phyloP scores from a whole-genome alignment of 2,888 invertebrate species.

The Liopterus haemorrhoidalis region DNA sequence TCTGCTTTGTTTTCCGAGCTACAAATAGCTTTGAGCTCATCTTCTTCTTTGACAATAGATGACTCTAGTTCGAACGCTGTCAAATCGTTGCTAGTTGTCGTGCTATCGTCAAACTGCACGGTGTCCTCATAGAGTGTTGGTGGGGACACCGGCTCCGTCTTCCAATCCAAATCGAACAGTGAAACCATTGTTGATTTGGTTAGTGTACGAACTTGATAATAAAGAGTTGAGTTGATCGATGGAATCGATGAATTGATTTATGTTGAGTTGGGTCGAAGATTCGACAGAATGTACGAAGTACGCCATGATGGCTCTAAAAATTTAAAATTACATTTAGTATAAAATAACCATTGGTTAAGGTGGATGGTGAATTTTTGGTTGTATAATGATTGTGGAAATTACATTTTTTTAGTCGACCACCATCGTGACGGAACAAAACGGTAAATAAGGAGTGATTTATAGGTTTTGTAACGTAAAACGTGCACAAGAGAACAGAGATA shows the following conservation, averaged over 20 bases:
- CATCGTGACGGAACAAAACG: no score
- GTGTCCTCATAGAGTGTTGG: slow-evolving; percentile 42
- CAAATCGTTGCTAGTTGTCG: slow-evolving; percentile 9
- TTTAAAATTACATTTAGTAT: slow-evolving; percentile 31
- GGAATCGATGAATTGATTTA: slow-evolving; percentile 36
- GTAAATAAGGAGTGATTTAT: no score
- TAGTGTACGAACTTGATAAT: slow-evolving; percentile 3
- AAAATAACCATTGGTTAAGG: background rate
- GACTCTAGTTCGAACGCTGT: slow-evolving; percentile 17
- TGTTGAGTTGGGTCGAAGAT: slow-evolving; percentile 53
- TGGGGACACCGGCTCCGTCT: slow-evolving; percentile 52
- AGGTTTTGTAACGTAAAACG: no score
- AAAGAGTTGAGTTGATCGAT: slow-evolving; percentile 29
- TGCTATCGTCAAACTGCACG: slow-evolving; percentile 21
- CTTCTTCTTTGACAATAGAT: slow-evolving; percentile 37
- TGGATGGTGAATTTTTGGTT: no score
- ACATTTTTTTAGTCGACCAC: no score
- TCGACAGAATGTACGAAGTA: slow-evolving; percentile 59
- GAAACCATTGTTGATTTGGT: slow-evolving; percentile 34
- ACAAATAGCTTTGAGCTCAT: slow-evolving; percentile 35
- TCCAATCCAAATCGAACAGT: slow-evolving; percentile 45
- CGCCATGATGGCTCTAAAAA: slow-evolving; percentile 80
- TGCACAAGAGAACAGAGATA: no score
- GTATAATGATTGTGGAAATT: no score
- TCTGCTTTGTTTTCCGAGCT: slow-evolving; percentile 48